Evolutionary conservation across 2,797 vertebrate species (phyloP), one percentile per base, ranked within the genome.

Genomic region (Coilia nasus): DNA sequence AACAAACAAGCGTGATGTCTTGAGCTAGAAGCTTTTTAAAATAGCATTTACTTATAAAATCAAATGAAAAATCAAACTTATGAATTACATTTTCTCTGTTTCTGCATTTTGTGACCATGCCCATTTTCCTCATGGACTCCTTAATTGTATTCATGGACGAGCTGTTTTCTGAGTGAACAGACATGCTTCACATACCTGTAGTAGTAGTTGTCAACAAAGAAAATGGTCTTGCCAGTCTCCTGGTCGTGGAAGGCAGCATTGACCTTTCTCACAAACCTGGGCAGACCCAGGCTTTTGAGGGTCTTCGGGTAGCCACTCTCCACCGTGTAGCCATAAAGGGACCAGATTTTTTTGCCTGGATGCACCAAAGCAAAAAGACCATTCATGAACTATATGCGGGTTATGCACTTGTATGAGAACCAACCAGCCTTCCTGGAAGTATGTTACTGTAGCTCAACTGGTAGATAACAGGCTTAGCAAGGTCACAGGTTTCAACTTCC

Each of bases 221-320:
- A 95, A 83, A 97, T 92, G 31, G 96, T 97, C 90, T 96, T 97
- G n/a, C 92, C 85, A 50, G 94, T 92, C 0, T 88, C 62, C 84
- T 64, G 90, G 31, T 97, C 94, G 62, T 94, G 92, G 83, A 97
- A 67, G 11, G 93, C 96, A 50, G 97, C 97, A 11, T 96, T 93
- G 0, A 97, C 89, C 92, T 94, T 97, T 84, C 85, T 94, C 78
- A 96, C 90, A 0, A 1, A 50, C 83, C 80, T 91, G 82, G 96
- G 96, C 83, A 98, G 94, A 71, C 96, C 96, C 12, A 97, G 82
- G 0, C 31, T 91, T 23, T 89, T 85, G 35, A 97, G 94, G 35
- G 84, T 86, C 90, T 94, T 96, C 6, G 97, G 97, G 88, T 95
- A 97, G 83, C 94, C 95, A 0, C 41, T 28, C 15, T 94, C 87